phyloP scores from a whole-genome alignment of 2,888 invertebrate species.

The Invenusta paracnida region DNA sequence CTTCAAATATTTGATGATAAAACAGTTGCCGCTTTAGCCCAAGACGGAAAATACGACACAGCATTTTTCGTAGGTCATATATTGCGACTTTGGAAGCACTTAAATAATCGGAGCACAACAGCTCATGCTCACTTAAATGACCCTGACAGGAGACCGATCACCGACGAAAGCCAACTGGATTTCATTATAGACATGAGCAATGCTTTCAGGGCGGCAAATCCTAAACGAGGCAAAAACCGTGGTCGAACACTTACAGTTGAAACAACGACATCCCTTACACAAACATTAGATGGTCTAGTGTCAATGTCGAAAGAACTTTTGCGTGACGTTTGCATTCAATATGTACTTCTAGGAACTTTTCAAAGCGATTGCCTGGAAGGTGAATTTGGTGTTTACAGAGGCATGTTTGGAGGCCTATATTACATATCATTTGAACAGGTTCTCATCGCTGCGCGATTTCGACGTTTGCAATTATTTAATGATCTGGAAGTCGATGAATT shows the following conservation, averaged over 20 bases:
- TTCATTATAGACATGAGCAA: constrained; percentile 30
- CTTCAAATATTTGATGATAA: constrained; percentile 30
- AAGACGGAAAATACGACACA: constrained; percentile 29
- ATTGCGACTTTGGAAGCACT: constrained; percentile 24
- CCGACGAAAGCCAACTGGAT: constrained; percentile 6
- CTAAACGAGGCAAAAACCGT: constrained; percentile 7
- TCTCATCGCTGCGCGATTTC: constrained; percentile 15
- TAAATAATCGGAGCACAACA: constrained; percentile 19
- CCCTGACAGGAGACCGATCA: constrained; percentile 33
- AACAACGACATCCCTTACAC: constrained; percentile 23
- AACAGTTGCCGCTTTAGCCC: constrained; percentile 31
- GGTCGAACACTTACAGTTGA: constrained; percentile 20
- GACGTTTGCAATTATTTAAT: constrained; percentile 19
- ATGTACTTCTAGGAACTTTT: constrained; percentile 24
- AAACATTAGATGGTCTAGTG: constrained; percentile 33
- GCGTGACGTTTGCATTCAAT: constrained; percentile 1
- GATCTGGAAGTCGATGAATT: constrained; percentile 4
- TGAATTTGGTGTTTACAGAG: constrained; percentile 32
- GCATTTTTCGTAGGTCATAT: constrained; percentile 31
- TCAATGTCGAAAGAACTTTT: constrained; percentile 25
- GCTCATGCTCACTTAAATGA: constrained; percentile 28
- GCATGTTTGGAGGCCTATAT: constrained; percentile 34
- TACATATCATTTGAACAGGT: constrained; percentile 32
- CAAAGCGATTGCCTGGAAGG: constrained; percentile 32
- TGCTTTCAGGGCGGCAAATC: neutral